Conservation (phyloP, 35 echinoderm and acorn worm species). For the Ophiothrix spiculata region DNA sequence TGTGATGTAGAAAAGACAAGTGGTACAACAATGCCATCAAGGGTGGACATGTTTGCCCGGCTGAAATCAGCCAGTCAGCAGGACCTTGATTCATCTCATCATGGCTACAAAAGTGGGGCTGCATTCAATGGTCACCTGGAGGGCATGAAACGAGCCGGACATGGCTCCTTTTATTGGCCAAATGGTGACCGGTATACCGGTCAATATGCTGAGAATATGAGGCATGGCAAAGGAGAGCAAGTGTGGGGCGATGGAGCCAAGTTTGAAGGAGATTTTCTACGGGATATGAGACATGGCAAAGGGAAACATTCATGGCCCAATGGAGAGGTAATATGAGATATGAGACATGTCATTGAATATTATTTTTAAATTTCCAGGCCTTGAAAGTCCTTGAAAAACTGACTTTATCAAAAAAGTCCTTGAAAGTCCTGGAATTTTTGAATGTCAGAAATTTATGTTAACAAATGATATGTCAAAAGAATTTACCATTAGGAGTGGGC, state of each 20-base stretch:
- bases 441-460: no score
- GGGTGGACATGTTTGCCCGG: conserved; percentile 76
- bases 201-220: conserved; percentile 67
- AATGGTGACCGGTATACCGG: conserved; percentile 86
- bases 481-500: no score
- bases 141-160: conserved; percentile 58
- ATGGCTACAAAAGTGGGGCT: conserved; percentile 85
- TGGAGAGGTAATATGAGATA: conserved; percentile 98
- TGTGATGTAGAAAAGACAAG: no score
- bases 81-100: conserved; percentile 37
- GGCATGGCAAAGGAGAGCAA: conserved; percentile 85
- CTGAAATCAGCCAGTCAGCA: conserved; percentile 81
- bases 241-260: conserved; percentile 82
- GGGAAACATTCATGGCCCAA: conserved; percentile 81
- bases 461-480: no score
- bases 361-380: neutral
- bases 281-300: conserved; percentile 83
- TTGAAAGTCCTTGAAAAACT: no score
- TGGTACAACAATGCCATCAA: conserved; percentile 92
- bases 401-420: no score
- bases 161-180: conserved; percentile 83
- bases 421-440: no score
- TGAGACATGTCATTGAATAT: neutral
- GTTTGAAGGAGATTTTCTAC: conserved; percentile 69
- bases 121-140: conserved; percentile 64